Conservation (phyloP, 2,113 vertebrate genomes). For the Notothenia rossii region DNA sequence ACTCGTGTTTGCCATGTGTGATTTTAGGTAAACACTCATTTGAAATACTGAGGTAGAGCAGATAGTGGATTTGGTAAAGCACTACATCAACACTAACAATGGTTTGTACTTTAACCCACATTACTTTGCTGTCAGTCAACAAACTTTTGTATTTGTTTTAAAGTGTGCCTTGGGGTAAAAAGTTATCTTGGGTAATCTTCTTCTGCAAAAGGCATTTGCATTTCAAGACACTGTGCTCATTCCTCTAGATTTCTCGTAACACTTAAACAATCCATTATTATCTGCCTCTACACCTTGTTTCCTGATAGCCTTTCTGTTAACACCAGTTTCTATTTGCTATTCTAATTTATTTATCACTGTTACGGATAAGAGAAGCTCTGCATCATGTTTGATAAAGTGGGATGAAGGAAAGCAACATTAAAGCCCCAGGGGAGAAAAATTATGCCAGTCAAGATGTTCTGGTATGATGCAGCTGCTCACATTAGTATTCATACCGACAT, state of each 20-base stretch:
- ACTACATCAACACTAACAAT: neutral
- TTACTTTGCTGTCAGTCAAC: neutral
- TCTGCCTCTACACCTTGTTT: conserved; percentile 32
- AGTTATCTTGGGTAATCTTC: neutral
- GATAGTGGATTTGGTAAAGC: neutral
- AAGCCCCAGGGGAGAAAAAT: conserved; percentile 32
- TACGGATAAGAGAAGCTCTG: conserved; percentile 21
- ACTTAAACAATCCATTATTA: conserved; percentile 36
- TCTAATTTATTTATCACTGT: conserved; percentile 35
- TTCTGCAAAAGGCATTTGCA: conserved; percentile 10
- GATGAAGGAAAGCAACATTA: conserved; percentile 24
- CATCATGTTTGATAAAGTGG: conserved; percentile 48
- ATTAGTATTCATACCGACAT: conserved; percentile 21
- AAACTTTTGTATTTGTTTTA: neutral
- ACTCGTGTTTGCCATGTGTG: neutral
- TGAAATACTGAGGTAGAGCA: neutral
- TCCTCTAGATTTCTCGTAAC: conserved; percentile 13
- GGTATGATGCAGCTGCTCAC: conserved; percentile 12
- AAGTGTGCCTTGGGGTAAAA: neutral
- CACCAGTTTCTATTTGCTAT: conserved; percentile 3
- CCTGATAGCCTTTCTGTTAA: conserved; percentile 19
- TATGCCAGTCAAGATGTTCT: conserved; percentile 24
- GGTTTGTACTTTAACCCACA: neutral
- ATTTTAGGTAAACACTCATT: neutral
- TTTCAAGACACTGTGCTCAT: conserved; percentile 19